Base-by-base conservation (phyloP, 2,113 vertebrate genomes). In the Ciconia boyciana region DNA sequence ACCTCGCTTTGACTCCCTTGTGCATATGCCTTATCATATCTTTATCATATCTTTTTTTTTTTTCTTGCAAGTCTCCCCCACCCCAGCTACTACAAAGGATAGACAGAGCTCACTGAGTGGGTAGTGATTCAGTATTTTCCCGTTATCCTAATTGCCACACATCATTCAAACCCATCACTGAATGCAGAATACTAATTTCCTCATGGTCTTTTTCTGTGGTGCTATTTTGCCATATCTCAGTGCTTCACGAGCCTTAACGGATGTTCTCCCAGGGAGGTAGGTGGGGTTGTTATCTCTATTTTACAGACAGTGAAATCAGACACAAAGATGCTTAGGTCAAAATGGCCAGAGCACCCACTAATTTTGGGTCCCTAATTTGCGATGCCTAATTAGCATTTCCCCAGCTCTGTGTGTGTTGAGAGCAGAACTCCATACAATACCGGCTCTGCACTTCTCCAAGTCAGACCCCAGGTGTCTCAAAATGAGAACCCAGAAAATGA, bases 391-490 rank as follows among this genome's bases (percentile, higher is more conserved):
- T 80, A 89, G 52, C 87, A 87, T 57, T 90, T 88, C 64, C 65
- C 32, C 68, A 83, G 75, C 24, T 48, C 51, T 48, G n/a, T 75
- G 69, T 1, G 1, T 39, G 9, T 54, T 86, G 71, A 83, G 60
- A 88, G 71, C 71, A 94, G 89, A 87, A 49, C 55, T 78, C 46
- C 32, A 48, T 2, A 90, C 55, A 94, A 93, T 60, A 66, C 22
- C 13, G 21, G 62, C 68, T 77, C 46, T 54, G 64, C 68, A 31
- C 31, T 86, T 83, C 60, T 68, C 46, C 58, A 76, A 70, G 54
- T 66, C 74, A 79, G 81, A 89, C 84, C 91, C 75, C 95, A 96
- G 94, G 81, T 96, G 94, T 68, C 81, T 94, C 81, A 77, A 60
- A 44, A 26, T 83, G 70, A 77, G 82, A 91, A 85, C 17, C 51